phyloP scores from a whole-genome alignment of 2,797 vertebrate species.

The Sebastiscus albofasciatus region DNA sequence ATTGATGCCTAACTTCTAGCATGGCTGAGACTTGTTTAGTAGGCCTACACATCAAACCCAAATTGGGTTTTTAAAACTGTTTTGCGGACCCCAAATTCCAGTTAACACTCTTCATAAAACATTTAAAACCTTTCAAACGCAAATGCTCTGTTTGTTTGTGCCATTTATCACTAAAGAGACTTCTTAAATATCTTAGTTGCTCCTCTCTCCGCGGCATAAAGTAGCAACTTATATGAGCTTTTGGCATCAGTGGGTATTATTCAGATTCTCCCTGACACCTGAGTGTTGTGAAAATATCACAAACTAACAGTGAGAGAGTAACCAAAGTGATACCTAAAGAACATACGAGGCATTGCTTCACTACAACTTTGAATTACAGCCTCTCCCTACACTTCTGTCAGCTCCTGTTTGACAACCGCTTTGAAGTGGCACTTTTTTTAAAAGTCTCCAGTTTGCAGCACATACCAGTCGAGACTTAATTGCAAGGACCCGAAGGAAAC shows the following conservation, averaged over 20 bases:
- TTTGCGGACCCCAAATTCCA: not conserved
- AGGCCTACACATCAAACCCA: not conserved
- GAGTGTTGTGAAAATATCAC: not conserved
- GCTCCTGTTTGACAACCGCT: constrained; percentile 39
- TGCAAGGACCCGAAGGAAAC: constrained; percentile 30
- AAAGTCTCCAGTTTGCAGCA: constrained; percentile 14
- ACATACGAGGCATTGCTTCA: not conserved
- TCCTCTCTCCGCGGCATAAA: not conserved
- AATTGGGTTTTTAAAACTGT: not conserved
- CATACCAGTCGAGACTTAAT: constrained; percentile 40
- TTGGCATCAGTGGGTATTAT: not conserved
- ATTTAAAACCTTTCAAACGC: not conserved
- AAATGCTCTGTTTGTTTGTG: not conserved
- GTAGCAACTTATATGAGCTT: not conserved
- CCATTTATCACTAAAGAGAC: not conserved
- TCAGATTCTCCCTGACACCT: not conserved
- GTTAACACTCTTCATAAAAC: constrained; percentile 7
- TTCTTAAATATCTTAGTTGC: not conserved
- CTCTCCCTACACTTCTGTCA: constrained; percentile 4
- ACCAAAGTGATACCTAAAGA: constrained; percentile 3
- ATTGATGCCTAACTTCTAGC: not conserved
- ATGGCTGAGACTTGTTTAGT: not conserved
- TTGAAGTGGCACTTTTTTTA: constrained; percentile 43
- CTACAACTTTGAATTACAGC: constrained; percentile 19
- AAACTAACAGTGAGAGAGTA: not conserved